Evolutionary conservation across 2,113 vertebrate genomes (phyloP), one percentile per base, ranked within the genome.

Genomic region (Melanostigma gelatinosum): DNA sequence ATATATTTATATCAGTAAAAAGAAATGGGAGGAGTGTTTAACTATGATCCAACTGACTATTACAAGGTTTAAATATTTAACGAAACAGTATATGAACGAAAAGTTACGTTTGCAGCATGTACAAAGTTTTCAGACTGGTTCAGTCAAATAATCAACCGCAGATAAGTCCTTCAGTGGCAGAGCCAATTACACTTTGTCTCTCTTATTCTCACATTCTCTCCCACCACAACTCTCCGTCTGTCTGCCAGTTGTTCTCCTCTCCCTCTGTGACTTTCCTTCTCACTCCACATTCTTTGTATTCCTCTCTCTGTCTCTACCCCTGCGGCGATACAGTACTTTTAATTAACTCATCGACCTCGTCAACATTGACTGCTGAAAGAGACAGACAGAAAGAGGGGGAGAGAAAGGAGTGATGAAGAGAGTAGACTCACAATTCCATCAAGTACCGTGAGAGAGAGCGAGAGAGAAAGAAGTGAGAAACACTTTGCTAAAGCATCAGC

Each of bases 281-380:
- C 70, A 4, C 75, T 73, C 12, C 81, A 70, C 46, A 3, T 63
- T 86, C 72, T 80, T 48, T 84, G 62, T 67, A 20, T 29, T n/a
- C 54, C 75, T 82, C 42, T 72, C 66, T 81, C 73, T 7, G 32
- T 50, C 75, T 78, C 63, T 67, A 55, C 62, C 87, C 89, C 75
- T 20, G 15, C 10, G n/a, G 93, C 77, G 29, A 81, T 77, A 42
- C 79, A 69, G 57, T 72, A 73, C 75, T 85, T 92, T 92, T 91
- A 92, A 93, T 93, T 89, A 93, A 93, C 91, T 92, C 86, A 79
- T 88, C 81, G 86, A 88, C 89, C 90, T 92, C 63, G 75, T 92
- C 90, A 90, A 88, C 80, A 87, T 85, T 91, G 84, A 67, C 85
- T 34, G 74, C 81, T 79, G 77, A 88, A 79, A 84, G 80, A 90